phyloP scores from a whole-genome alignment of 2,888 invertebrate genomes.

The Sminthurides aquaticus region DNA sequence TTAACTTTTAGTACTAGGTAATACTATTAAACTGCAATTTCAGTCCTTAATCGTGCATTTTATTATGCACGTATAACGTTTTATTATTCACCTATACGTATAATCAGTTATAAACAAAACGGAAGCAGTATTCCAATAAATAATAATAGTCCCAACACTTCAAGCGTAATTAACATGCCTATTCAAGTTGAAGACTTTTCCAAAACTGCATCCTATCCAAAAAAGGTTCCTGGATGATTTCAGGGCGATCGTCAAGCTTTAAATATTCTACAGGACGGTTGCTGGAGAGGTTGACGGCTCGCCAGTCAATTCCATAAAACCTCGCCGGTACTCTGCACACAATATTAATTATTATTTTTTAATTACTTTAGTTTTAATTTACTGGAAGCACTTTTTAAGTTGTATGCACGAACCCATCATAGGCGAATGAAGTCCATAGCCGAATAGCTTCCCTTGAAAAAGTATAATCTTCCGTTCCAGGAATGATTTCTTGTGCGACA shows the following conservation, averaged over 20 bases:
- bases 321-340: slow-evolving; percentile 13
- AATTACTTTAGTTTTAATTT: too few species aligned
- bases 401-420: slow-evolving; percentile 20
- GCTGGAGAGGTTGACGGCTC: not conserved
- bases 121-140: not conserved
- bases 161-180: not conserved
- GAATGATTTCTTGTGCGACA: slow-evolving; percentile 24
- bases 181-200: slow-evolving; percentile 6
- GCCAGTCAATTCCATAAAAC: slow-evolving; percentile 14
- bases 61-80: too few species aligned
- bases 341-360: too few species aligned
- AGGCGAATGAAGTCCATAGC: slow-evolving; percentile 24
- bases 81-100: too few species aligned
- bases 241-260: slow-evolving; percentile 10
- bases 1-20: too few species aligned
- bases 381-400: too few species aligned
- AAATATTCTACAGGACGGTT: slow-evolving; percentile 3
- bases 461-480: slow-evolving; percentile 26
- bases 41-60: too few species aligned
- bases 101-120: too few species aligned
- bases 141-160: too few species aligned
- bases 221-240: slow-evolving; percentile 8
- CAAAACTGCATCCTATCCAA: slow-evolving; percentile 10
- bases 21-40: too few species aligned
- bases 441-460: slow-evolving; percentile 27